Conservation (phyloP, 92 coral and sea anemone species). For the Zoanthus sansibaricus region DNA sequence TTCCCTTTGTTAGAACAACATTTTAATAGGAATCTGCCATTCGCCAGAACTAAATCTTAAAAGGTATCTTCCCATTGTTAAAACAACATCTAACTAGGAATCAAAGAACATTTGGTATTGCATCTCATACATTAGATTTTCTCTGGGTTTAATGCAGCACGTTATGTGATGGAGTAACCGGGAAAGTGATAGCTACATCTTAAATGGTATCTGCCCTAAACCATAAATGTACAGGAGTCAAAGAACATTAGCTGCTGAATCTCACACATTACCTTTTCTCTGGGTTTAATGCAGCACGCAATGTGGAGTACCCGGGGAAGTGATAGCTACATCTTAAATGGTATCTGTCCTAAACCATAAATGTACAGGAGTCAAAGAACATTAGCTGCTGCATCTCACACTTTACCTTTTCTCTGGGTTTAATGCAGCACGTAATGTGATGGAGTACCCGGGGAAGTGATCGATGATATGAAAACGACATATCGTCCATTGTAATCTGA, state of each 20-base stretch:
- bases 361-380: background rate
- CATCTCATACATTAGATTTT: conserved; percentile 58
- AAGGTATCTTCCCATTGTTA: background rate
- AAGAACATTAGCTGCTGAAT: background rate
- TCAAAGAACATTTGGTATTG: background rate
- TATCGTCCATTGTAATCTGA: conserved; percentile 56
- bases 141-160: conserved; percentile 59
- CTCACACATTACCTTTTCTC: conserved; percentile 63
- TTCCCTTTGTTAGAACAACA: too few relatives aligned
- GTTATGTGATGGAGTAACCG: conserved; percentile 65
- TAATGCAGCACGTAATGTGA: conserved; percentile 59
- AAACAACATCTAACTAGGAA: background rate
- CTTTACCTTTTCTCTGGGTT: conserved; percentile 68
- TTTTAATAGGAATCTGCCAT: too few relatives aligned
- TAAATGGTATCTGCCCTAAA: background rate
- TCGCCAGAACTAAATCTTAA: background rate
- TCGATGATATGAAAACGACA: conserved; percentile 72
- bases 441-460: conserved; percentile 69
- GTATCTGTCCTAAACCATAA: background rate
- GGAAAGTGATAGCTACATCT: conserved; percentile 39
- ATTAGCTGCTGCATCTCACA: background rate
- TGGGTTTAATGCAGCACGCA: conserved; percentile 58
- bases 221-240: background rate
- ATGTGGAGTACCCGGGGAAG: conserved; percentile 70
- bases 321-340: background rate